Conservation (phyloP, 2,797 vertebrate species). For the Scleropages formosus region DNA sequence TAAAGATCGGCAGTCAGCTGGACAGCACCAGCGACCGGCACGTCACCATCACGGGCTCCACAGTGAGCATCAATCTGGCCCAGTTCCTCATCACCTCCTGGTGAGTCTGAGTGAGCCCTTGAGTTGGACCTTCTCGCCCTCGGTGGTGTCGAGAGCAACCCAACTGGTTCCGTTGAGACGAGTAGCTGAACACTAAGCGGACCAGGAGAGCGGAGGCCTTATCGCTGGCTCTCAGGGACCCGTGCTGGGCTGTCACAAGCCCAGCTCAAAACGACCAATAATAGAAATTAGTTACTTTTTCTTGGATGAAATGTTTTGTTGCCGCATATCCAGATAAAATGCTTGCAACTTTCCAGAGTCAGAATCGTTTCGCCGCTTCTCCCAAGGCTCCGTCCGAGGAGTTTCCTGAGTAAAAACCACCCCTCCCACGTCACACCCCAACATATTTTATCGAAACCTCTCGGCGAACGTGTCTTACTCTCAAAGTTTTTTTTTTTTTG, state of each 20-base stretch:
- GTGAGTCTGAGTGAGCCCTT: conserved; percentile 57
- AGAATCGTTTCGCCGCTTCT: background rate
- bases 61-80: conserved; percentile 94
- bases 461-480: background rate
- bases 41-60: conserved; percentile 94
- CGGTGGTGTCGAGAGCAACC: conserved; percentile 59
- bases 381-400: background rate
- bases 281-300: background rate
- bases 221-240: background rate
- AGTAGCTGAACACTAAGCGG: conserved; percentile 10
- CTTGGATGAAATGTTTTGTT: background rate
- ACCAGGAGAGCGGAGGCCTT: background rate
- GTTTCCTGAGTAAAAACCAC: conserved; percentile 38
- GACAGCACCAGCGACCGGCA: conserved; percentile 94
- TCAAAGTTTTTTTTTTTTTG: conserved; percentile 51
- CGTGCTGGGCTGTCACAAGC: background rate
- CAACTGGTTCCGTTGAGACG: conserved; percentile 72
- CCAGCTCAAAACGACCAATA: background rate
- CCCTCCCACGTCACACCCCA: conserved; percentile 55
- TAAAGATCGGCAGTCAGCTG: conserved; percentile 95
- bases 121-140: background rate
- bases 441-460: conserved; percentile 30
- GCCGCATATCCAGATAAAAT: background rate
- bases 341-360: no score
- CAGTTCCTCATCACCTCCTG: conserved; percentile 98